Evolutionary conservation across 2,113 vertebrate genomes (phyloP).

Genomic region (pig (Sus scrofa)): DNA sequence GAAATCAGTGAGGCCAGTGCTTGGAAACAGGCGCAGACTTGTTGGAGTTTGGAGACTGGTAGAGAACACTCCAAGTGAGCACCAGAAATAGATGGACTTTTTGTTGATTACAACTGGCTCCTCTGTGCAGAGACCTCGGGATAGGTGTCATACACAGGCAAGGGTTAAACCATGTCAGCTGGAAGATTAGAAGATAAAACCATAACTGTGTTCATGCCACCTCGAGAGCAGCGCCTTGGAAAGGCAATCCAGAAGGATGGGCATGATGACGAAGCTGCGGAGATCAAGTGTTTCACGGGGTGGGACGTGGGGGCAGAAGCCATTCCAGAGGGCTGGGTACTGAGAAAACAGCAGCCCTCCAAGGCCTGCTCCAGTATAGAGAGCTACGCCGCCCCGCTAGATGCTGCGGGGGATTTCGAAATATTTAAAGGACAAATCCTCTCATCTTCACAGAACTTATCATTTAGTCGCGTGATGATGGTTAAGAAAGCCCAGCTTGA

Average conservation of each 20-base stretch:
- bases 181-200: constrained; percentile 57
- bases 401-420: background rate
- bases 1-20: background rate
- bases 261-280: constrained; percentile 2
- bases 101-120: constrained; percentile 35
- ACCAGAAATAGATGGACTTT: constrained; percentile 5
- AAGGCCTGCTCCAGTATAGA: background rate
- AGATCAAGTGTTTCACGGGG: background rate
- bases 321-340: constrained; percentile 30
- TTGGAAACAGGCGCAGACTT: background rate
- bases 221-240: background rate
- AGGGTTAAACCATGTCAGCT: constrained; percentile 16
- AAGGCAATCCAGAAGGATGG: constrained; percentile 56
- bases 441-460: constrained; percentile 7
- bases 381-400: background rate
- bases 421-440: constrained; percentile 2
- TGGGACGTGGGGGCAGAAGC: background rate
- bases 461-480: background rate
- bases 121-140: background rate
- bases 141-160: constrained; percentile 2
- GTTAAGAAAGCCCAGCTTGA: background rate
- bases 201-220: constrained; percentile 29
- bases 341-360: background rate
- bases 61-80: constrained; percentile 1
- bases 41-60: background rate